These are phyloP conservation scores for Argopecten irradians DNA, from an alignment of 1,140 invertebrate species.

Conservation along the genomic window DNA sequence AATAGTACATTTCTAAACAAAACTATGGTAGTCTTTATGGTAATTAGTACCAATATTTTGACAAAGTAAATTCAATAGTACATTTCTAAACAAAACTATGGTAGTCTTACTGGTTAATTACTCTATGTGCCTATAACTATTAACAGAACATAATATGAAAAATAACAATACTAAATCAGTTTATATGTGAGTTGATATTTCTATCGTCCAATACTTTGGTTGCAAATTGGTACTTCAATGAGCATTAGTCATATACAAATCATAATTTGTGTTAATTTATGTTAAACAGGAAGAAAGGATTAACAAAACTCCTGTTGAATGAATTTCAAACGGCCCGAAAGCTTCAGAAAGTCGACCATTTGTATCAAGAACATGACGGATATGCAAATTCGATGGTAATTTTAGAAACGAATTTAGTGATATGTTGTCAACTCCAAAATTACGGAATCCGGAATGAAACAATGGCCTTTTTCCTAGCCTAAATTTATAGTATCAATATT, in stretches of 20 bases:
- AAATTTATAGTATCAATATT: neutral
- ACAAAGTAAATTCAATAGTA: too few species aligned
- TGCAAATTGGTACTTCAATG: neutral
- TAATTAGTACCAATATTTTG: too few species aligned
- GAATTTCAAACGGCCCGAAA: neutral
- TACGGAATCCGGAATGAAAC: neutral
- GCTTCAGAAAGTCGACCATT: neutral
- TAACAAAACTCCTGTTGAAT: slow-evolving; percentile 1
- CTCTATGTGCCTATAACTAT: too few species aligned
- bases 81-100: too few species aligned
- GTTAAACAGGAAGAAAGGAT: neutral
- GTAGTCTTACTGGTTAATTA: too few species aligned
- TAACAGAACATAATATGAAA: too few species aligned
- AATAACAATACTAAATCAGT: too few species aligned
- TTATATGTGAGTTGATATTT: too few species aligned
- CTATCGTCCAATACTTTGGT: too few species aligned
- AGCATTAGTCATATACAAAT: neutral
- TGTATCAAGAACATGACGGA: neutral
- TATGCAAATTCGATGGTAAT: slow-evolving; percentile 8
- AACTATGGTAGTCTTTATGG: too few species aligned
- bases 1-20: too few species aligned
- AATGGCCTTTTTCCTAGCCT: neutral
- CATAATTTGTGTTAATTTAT: neutral
- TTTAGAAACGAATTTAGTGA: neutral
- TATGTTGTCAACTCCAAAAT: neutral